Evolutionary conservation across 1,140 invertebrate species (phyloP).

Genomic region (Babylonia areolata): DNA sequence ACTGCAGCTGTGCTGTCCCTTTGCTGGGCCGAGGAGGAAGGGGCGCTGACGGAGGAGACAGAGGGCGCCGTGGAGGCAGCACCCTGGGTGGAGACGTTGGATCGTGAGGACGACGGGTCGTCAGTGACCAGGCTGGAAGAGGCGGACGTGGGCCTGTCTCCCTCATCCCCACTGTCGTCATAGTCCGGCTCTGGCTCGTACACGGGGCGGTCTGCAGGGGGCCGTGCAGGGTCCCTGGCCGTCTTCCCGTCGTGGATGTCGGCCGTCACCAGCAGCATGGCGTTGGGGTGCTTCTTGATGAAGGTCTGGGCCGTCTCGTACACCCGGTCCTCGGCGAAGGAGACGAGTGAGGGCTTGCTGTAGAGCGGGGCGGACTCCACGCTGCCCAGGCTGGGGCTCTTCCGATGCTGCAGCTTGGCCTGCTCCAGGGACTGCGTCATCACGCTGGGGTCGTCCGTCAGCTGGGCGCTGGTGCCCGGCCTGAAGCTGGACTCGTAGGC

Average conservation of each 20-base stretch:
- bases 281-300: slow-evolving; percentile 71
- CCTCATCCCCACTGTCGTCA: slow-evolving; percentile 64
- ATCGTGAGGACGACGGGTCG: neutral
- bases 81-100: neutral
- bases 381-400: slow-evolving; percentile 54
- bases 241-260: slow-evolving; percentile 57
- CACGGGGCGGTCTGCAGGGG: slow-evolving; percentile 25
- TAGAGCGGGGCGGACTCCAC: slow-evolving; percentile 23
- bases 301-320: slow-evolving; percentile 67
- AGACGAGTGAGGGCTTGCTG: slow-evolving; percentile 39
- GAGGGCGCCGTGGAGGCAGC: neutral
- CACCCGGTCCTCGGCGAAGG: slow-evolving; percentile 70
- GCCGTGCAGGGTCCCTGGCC: slow-evolving; percentile 15
- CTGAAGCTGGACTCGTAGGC: slow-evolving; percentile 73
- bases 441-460: slow-evolving; percentile 59
- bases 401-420: slow-evolving; percentile 54
- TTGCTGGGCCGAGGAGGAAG: neutral
- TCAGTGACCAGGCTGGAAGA: neutral
- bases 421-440: slow-evolving; percentile 48
- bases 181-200: slow-evolving; percentile 71
- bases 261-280: slow-evolving; percentile 69
- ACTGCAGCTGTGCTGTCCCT: slow-evolving; percentile 44
- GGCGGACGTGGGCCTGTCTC: neutral
- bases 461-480: slow-evolving; percentile 66
- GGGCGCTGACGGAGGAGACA: neutral